Conservation (phyloP, 2,113 vertebrate genomes). For the Hydropotes inermis region DNA sequence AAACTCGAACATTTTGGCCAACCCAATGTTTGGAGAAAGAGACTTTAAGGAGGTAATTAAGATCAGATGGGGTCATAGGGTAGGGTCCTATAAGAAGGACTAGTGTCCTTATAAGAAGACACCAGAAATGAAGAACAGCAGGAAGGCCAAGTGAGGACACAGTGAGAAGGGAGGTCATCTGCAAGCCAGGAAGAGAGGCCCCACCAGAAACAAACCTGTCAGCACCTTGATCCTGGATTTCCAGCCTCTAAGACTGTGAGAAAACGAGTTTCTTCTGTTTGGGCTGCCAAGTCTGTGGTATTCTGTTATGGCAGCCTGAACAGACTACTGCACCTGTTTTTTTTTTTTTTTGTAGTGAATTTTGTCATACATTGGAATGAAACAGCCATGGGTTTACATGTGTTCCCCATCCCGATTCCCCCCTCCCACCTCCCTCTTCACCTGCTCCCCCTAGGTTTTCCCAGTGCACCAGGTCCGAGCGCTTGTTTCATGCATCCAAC, state of each 20-base stretch:
- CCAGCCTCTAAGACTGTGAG: not conserved
- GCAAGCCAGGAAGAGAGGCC: not conserved
- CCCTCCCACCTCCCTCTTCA: no score
- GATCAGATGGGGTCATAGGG: not conserved
- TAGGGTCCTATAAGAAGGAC: not conserved
- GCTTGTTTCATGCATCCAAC: no score
- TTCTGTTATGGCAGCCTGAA: not conserved
- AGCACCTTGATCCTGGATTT: not conserved
- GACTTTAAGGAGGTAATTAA: not conserved
- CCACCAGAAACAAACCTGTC: not conserved
- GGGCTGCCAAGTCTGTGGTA: not conserved
- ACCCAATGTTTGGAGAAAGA: not conserved
- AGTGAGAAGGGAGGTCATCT: not conserved
- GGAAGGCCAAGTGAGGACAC: not conserved
- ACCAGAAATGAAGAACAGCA: not conserved
- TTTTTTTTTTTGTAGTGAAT: no score
- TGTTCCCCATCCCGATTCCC: no score
- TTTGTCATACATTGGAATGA: no score
- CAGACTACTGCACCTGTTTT: not conserved
- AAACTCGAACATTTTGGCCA: not conserved
- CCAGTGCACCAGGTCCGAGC: no score
- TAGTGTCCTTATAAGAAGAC: not conserved
- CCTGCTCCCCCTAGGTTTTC: no score
- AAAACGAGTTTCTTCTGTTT: not conserved
- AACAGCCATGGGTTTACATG: no score